phyloP scores from a whole-genome alignment of 2,888 invertebrate genomes.

The Athalia circularis region DNA sequence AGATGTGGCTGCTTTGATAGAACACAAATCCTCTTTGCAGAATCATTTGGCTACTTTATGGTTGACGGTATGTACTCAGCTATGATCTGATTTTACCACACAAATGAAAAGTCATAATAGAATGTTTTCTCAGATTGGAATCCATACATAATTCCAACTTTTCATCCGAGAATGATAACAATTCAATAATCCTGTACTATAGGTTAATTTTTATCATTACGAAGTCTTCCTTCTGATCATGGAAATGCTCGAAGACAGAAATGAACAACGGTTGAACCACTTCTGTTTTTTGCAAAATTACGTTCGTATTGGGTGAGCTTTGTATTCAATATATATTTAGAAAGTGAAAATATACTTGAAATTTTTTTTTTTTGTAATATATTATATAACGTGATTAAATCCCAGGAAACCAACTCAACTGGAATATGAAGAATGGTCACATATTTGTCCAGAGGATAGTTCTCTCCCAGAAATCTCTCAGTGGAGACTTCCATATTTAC shows the following conservation, averaged over 20 bases:
- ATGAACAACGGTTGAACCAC: slow-evolving; percentile 60
- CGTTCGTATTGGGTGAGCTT: slow-evolving; percentile 60
- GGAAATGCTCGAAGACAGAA: slow-evolving; percentile 65
- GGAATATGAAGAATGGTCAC: slow-evolving; percentile 75
- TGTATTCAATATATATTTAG: background rate
- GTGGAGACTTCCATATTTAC: slow-evolving; percentile 75
- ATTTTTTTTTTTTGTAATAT: background rate
- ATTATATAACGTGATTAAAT: slow-evolving; percentile 27
- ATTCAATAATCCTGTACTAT: slow-evolving; percentile 49
- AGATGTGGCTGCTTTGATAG: slow-evolving; percentile 65
- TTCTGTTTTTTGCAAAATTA: slow-evolving; percentile 66
- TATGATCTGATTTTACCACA: background rate
- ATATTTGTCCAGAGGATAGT: slow-evolving; percentile 71
- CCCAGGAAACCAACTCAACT: slow-evolving; percentile 71
- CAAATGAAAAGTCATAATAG: background rate
- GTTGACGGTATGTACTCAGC: slow-evolving; percentile 54
- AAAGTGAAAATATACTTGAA: slow-evolving; percentile 11
- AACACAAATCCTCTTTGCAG: slow-evolving; percentile 64
- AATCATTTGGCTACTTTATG: slow-evolving; percentile 61
- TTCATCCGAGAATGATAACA: background rate
- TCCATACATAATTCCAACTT: background rate
- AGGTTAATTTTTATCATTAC: slow-evolving; percentile 76
- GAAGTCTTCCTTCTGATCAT: slow-evolving; percentile 75
- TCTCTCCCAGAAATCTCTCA: slow-evolving; percentile 73
- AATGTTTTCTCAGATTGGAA: slow-evolving; percentile 33